A percentile compares a stretch with the other conserved stretches of the same genome.
Evolutionary conservation across 2,888 invertebrate species (phyloP).

Genomic region (Argynnis bischoffii): DNA sequence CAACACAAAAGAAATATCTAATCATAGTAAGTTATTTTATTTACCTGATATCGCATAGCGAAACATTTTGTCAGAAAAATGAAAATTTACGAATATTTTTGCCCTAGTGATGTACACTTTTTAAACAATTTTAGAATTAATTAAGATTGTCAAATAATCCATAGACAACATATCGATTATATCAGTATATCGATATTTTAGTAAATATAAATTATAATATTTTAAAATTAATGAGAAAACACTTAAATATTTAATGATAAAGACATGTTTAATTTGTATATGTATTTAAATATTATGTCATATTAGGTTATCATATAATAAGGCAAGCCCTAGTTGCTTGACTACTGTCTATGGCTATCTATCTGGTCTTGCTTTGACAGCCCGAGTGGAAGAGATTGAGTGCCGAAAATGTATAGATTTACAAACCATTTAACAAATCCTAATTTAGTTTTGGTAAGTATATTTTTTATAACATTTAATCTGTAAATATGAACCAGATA

Average conservation of each 20-base stretch:
- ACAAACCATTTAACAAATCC: conserved; percentile 68
- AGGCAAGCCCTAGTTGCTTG: conserved; percentile 1
- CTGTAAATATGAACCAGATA: neutral
- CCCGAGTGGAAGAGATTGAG: conserved; percentile 64
- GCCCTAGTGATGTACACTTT: no score
- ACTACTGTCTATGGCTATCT: conserved; percentile 34
- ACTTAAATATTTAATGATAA: no score
- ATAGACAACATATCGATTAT: no score
- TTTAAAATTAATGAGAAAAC: no score
- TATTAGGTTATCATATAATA: no score
- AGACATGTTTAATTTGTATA: no score
- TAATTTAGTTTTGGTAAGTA: conserved; percentile 71
- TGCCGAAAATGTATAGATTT: conserved; percentile 79
- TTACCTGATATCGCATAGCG: conserved; percentile 66
- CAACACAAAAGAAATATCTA: neutral
- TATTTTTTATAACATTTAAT: conserved; percentile 23
- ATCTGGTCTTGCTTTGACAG: conserved; percentile 70
- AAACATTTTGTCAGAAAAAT: conserved; percentile 56
- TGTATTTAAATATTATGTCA: no score
- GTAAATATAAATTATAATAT: no score
- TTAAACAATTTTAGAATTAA: no score
- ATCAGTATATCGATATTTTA: no score
- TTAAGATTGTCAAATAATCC: neutral
- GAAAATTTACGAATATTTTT: neutral
- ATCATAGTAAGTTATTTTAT: conserved; percentile 14